Evolutionary conservation across 2,888 invertebrate species (phyloP), one percentile per base, ranked within the genome.

Genomic region (Branchellion lobata): DNA sequence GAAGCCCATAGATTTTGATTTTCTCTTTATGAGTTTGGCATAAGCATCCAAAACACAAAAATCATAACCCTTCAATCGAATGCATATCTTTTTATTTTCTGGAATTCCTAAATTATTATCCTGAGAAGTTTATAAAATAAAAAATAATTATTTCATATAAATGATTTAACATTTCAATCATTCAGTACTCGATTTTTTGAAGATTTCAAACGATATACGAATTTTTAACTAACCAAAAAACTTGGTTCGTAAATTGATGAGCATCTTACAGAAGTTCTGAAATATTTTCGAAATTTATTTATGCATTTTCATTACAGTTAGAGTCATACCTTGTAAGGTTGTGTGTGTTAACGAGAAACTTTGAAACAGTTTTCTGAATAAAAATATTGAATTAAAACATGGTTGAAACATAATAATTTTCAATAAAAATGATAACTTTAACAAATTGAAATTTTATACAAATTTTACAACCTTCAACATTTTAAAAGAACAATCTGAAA

Each of bases 61-160:
- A n/a, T 57, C 61, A 57, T 57, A 57, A n/a, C 61, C 61, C 21
- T 57, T 57, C 61, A 57, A 57, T 24, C 61, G 61, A 57, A 57
- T 57, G 21, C 61, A 57, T 57, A 57, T 14, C 24, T 18, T 57
- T n/a, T 57, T 57, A n/a, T 57, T 14, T 57, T 57, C 61, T 18
- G 61, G 61, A 24, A 57, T 24, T 24, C 21, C 61, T n/a, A 57
- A 57, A 3, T 57, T 57, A 5, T 57, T n/a, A 57, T 57, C n/a
- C 61, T 57, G 61, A 24, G 61, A 47, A 57, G 24, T 24, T 57
- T 57, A 24, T 57, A 18, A 3, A 57, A 18, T 24, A 18, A 57
- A 18, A 18, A 14, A 24, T 57, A n/a, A 57, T 24, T 57, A 5
- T 47, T 47, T 8, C 47, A 47, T 47, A 47, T 47, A 47, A 47